Evolutionary conservation across 2,113 vertebrate species (phyloP).

Genomic region (Nesoenas mayeri): DNA sequence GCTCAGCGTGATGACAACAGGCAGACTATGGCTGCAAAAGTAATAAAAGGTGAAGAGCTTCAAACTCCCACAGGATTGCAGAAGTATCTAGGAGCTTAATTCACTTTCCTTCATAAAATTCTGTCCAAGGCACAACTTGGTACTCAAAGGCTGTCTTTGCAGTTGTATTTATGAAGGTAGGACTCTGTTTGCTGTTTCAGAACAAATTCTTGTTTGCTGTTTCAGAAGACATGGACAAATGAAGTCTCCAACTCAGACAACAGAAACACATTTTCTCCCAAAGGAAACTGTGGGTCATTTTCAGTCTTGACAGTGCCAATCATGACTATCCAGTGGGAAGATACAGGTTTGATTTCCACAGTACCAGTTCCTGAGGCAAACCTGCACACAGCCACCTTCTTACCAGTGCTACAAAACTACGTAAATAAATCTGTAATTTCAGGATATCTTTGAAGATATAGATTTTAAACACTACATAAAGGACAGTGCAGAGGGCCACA

Average conservation of each 20-base stretch:
- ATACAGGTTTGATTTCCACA: background rate
- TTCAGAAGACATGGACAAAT: background rate
- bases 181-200: background rate
- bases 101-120: background rate
- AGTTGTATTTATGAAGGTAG: conserved; percentile 1
- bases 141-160: background rate
- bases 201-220: background rate
- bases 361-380: background rate
- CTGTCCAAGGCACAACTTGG: background rate
- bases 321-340: background rate
- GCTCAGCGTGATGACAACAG: background rate
- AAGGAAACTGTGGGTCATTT: background rate
- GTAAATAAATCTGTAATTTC: background rate
- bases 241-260: background rate
- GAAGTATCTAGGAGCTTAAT: background rate
- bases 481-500: background rate
- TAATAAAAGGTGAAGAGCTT: background rate
- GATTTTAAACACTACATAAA: background rate
- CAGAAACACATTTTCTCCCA: background rate
- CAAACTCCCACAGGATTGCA: background rate
- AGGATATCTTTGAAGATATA: background rate
- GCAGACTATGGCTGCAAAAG: background rate
- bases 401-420: fast-evolving
- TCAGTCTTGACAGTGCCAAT: background rate
- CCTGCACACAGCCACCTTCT: background rate